Base-by-base conservation (phyloP, 2,797 vertebrate species). In the Tokudaia tokunoshimensis region DNA sequence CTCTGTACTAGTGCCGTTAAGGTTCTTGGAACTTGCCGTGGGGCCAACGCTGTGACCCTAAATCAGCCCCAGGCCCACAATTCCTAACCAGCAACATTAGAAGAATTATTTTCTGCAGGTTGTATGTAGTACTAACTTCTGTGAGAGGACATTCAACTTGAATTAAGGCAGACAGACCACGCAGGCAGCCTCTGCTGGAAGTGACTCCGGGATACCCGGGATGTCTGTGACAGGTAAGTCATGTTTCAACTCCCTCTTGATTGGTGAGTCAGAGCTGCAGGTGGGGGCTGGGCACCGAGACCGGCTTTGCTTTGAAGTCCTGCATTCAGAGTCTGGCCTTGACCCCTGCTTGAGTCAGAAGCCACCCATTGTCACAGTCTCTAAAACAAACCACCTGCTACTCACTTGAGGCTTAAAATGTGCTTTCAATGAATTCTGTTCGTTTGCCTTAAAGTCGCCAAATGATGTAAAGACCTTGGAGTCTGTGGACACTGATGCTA, bases 201-300 rank as follows among this genome's bases (percentile, higher is more conserved):
- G 12, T 5, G 52, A 29, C 57, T 52, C 75, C 47, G 20, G 22
- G 63, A 47, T 50, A 1, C 52, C 3, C 72, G 37, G 44, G 81
- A 80, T 86, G 47, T 91, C 91, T 59, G 50, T 61, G 76, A 79
- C 78, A 67, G 86, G 55, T 80, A 89, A 94, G 78, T 79, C 91
- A 70, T 3, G 1, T 22, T 72, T 29, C 72, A 67, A 74, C 6
- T 5, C 9, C 50, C 47, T 92, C 88, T 63, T 37, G n/a, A 17
- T 79, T 91, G 50, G 88, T 0, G 0, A 34, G 34, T 80, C 24
- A 34, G 67, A 90, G 61, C 59, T 31, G 22, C n/a, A 70, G 44
- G 41, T 67, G n/a, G n/a, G 52, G 44, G 50, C 89, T 34, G 26
- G 41, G 52, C 67, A n/a, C 0, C 24, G 11, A 92, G 74, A 80